phyloP scores from a whole-genome alignment of 2,113 vertebrate species.

The Eira barbara region DNA sequence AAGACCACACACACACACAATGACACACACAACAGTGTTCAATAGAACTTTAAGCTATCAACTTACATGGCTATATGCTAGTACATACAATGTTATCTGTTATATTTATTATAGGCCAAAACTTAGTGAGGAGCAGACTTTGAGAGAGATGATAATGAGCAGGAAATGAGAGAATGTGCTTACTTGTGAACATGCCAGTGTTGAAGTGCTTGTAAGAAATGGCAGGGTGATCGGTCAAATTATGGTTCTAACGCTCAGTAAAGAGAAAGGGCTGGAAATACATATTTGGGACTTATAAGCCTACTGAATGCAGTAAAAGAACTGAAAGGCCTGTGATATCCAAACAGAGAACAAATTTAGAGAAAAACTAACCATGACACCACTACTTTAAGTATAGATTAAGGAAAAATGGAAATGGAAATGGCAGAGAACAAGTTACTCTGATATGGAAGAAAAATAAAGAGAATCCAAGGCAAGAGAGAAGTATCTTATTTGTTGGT shows the following conservation, averaged over 20 bases:
- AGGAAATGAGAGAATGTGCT: neutral
- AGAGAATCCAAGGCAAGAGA: neutral
- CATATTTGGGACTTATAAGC: neutral
- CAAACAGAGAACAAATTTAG: neutral
- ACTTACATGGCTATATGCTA: neutral
- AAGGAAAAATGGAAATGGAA: neutral
- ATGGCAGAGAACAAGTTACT: neutral
- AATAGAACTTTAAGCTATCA: neutral
- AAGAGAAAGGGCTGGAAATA: neutral
- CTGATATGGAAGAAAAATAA: neutral
- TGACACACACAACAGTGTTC: too few species aligned
- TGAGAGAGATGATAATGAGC: neutral
- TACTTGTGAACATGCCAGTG: neutral
- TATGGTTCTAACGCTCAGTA: neutral
- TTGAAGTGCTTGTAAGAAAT: neutral
- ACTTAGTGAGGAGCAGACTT: neutral
- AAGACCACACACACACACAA: too few species aligned
- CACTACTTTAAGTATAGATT: neutral
- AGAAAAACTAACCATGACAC: neutral
- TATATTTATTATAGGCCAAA: neutral
- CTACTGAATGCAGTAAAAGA: neutral
- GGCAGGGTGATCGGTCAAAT: neutral
- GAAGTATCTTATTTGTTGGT: neutral
- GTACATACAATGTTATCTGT: neutral
- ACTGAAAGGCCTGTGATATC: neutral